Conservation (phyloP, 2,797 vertebrate species). For the Oophaga sylvatica region DNA sequence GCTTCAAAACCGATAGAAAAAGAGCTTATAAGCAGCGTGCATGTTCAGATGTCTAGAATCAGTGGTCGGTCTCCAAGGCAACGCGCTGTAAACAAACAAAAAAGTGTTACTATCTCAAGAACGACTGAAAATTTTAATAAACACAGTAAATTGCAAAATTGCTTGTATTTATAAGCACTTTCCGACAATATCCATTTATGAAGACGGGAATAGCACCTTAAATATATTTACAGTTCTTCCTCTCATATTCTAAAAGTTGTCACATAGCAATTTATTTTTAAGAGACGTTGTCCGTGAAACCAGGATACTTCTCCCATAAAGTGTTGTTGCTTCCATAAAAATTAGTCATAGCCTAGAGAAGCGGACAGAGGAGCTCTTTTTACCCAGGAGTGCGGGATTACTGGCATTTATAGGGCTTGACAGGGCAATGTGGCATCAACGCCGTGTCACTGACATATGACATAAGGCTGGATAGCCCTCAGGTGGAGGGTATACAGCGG, state of each 20-base stretch:
- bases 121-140: no score
- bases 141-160: no score
- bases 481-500: not conserved
- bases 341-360: not conserved
- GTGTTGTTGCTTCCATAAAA: not conserved
- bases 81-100: no score
- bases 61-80: no score
- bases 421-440: not conserved
- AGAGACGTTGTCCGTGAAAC: not conserved
- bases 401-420: not conserved
- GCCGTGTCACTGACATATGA: not conserved
- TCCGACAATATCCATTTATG: no score
- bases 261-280: not conserved
- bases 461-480: not conserved
- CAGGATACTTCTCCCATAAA: not conserved
- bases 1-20: no score
- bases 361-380: constrained; percentile 10
- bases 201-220: not conserved
- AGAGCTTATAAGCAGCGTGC: no score
- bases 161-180: no score
- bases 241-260: not conserved
- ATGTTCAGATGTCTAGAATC: no score
- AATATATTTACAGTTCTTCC: not conserved
- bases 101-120: no score
- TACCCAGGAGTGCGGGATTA: not conserved